Conservation (phyloP, 2,888 invertebrate genomes). For the Drosophila acutilabella region DNA sequence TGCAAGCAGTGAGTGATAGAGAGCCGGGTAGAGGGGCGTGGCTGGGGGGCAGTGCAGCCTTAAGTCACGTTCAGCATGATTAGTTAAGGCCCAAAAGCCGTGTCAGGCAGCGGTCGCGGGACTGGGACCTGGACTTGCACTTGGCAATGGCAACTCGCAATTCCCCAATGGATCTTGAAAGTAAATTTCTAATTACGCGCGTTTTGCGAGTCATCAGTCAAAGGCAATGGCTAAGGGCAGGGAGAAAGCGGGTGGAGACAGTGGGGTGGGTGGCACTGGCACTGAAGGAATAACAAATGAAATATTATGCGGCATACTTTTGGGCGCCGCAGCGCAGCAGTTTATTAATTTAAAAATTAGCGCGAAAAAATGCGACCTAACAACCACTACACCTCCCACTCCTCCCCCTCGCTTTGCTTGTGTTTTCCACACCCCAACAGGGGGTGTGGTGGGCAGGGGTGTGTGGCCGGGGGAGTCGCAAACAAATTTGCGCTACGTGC, state of each 20-base stretch:
- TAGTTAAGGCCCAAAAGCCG: conserved; percentile 75
- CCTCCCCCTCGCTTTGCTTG: not conserved
- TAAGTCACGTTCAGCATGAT: conserved; percentile 81
- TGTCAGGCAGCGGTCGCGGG: conserved; percentile 69
- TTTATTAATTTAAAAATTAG: conserved; percentile 80
- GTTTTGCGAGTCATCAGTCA: conserved; percentile 81
- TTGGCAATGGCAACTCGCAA: conserved; percentile 47
- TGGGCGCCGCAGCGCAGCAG: conserved; percentile 71
- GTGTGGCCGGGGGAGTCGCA: not conserved
- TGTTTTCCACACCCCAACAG: not conserved
- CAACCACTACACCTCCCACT: not conserved
- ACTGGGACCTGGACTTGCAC: conserved; percentile 26
- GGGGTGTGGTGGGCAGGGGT: not conserved
- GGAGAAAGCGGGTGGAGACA: not conserved
- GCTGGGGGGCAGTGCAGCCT: conserved; percentile 47
- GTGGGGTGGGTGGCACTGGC: conserved; percentile 11
- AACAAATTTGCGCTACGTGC: conserved; percentile 75
- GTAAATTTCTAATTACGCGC: conserved; percentile 81
- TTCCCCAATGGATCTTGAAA: conserved; percentile 81
- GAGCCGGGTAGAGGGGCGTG: conserved; percentile 20
- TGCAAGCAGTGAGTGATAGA: conserved; percentile 60
- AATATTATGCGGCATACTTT: conserved; percentile 80
- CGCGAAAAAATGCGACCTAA: conserved; percentile 64
- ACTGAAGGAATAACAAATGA: conserved; percentile 79
- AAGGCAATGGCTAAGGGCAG: conserved; percentile 51